These are phyloP conservation scores for Caenorhabditis latens DNA, from an alignment of 1,140 invertebrate genomes.

Conservation along the genomic window DNA sequence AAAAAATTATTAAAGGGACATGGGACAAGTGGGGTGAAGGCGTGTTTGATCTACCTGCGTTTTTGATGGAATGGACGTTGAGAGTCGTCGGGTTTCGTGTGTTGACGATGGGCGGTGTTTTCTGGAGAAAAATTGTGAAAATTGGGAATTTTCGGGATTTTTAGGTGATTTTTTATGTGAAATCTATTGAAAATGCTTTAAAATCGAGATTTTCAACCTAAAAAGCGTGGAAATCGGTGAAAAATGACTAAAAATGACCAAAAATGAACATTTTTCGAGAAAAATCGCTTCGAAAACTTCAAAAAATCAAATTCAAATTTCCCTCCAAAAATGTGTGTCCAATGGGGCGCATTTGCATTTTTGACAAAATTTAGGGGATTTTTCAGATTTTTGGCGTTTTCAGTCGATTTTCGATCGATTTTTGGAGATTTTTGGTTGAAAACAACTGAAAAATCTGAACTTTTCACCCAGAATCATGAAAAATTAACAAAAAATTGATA, in stretches of 20 bases:
- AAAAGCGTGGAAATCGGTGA: background rate
- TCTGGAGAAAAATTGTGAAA: background rate
- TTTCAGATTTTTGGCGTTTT: too few species aligned
- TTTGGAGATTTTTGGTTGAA: too few species aligned
- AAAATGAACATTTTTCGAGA: background rate
- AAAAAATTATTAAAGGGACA: background rate
- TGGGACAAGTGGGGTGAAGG: background rate
- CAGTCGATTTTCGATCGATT: too few species aligned
- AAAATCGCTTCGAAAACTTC: background rate
- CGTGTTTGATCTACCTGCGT: slow-evolving; percentile 8
- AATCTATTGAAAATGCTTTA: too few species aligned
- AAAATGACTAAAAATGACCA: background rate
- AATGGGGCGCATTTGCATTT: background rate
- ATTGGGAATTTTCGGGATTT: too few species aligned
- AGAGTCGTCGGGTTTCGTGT: background rate
- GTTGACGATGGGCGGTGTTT: background rate
- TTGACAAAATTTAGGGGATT: background rate
- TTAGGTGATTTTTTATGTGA: too few species aligned
- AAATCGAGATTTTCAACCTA: background rate
- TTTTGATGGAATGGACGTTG: slow-evolving; percentile 3
- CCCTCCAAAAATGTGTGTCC: background rate
- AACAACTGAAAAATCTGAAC: too few species aligned
- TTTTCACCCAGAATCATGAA: too few species aligned
- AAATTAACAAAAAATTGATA: too few species aligned
- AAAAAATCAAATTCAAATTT: background rate